Base-by-base conservation (phyloP, 2,113 vertebrate genomes). In the Rutilus rutilus region DNA sequence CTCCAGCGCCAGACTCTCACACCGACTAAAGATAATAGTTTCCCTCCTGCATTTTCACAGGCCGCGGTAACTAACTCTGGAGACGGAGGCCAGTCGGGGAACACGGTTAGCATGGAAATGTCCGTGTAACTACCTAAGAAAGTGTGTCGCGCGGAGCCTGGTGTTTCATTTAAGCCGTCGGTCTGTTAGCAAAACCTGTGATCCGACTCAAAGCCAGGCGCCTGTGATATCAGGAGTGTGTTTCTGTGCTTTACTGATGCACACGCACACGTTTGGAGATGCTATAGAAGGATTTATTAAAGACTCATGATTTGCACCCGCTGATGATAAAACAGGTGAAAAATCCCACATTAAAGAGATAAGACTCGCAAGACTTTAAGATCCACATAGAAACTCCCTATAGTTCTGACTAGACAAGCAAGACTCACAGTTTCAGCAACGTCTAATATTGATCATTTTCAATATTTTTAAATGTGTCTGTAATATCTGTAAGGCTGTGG, bases 31-130 rank as follows among this genome's bases (percentile, higher is more conserved):
- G 94, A 95, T 94, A 94, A 96, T 95, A 94, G 96, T 89, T 92
- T 95, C 95, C 92, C 94, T 94, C 95, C 94, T 95, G 95, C 87
- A 87, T 94, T 95, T 93, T 94, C 86, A 90, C 89, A 90, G 65
- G 90, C 79, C 88, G 33, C 36, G 47, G 82, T 80, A 71, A 57
- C 69, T 77, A 47, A 84, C 75, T 75, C 45, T 30, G 81, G 81
- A 60, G 81, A 69, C 42, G 65, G 59, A 90, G 92, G 89, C 54
- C 67, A 89, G 93, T 86, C 83, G 89, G 91, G 90, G 94, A 94
- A 95, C 69, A 47, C 90, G 94, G 93, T 96, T 96, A 94, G 95
- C 95, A 96, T 95, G 96, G 92, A 94, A 93, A 96, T 96, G 91
- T 93, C 95, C 94, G 92, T 14, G 14, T 59, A 83, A 88, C 80